phyloP scores from a whole-genome alignment of 2,888 invertebrate genomes.

The Pocota personata region DNA sequence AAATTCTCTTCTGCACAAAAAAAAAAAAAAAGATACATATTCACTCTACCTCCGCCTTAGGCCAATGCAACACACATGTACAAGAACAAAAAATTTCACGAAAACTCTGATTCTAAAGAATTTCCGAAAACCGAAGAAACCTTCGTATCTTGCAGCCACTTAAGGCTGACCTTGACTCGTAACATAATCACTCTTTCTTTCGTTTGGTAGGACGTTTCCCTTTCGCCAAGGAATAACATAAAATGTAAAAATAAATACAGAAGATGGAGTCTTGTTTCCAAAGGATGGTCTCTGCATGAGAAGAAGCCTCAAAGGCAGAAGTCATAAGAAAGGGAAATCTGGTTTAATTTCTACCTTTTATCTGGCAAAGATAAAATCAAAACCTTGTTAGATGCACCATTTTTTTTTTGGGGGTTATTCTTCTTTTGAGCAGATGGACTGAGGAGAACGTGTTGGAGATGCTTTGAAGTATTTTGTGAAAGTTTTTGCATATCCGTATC shows the following conservation, averaged over 20 bases:
- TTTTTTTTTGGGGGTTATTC: background rate
- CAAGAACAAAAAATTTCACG: background rate
- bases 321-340: constrained; percentile 32
- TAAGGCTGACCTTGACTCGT: constrained; percentile 61
- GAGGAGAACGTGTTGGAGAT: no score
- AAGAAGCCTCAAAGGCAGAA: background rate
- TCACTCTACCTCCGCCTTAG: constrained; percentile 14
- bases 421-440: background rate
- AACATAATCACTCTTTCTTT: constrained; percentile 65
- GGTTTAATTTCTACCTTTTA: constrained; percentile 1
- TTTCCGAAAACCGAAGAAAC: constrained; percentile 31
- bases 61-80: constrained; percentile 6
- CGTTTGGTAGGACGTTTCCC: constrained; percentile 47
- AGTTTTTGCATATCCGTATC: no score
- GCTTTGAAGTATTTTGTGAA: background rate
- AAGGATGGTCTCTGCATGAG: constrained; percentile 5
- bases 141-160: constrained; percentile 5
- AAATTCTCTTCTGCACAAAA: constrained; percentile 20
- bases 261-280: background rate
- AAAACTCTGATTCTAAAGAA: constrained; percentile 31
- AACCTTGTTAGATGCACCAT: constrained; percentile 20
- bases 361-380: constrained; percentile 39
- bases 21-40: background rate
- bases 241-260: background rate
- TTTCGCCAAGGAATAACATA: background rate